Conservation (phyloP, 2,888 invertebrate genomes). For the Chrysolina oricalcia region DNA sequence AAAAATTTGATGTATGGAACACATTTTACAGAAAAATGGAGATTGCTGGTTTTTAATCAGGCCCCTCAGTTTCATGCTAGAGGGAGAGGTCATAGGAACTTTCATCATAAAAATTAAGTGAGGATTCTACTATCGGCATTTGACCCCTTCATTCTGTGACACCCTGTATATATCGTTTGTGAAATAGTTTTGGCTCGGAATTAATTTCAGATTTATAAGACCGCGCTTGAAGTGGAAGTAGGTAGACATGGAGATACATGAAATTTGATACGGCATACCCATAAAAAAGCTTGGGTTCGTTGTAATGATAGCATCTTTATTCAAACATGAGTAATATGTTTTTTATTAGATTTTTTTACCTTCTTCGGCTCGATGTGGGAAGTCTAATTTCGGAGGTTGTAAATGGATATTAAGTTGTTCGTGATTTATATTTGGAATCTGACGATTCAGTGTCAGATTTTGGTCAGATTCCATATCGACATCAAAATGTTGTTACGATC, state of each 20-base stretch:
- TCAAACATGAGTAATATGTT: conserved; percentile 29
- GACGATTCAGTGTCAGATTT: not conserved
- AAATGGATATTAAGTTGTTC: conserved; percentile 28
- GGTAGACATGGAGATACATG: conserved; percentile 27
- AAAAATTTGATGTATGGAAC: too few species aligned
- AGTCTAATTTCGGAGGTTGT: conserved; percentile 29
- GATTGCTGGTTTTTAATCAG: too few species aligned
- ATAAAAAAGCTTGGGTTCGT: conserved; percentile 16
- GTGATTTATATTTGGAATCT: conserved; percentile 16
- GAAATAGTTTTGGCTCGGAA: conserved; percentile 15
- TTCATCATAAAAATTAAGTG: too few species aligned
- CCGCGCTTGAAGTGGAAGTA: conserved; percentile 29
- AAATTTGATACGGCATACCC: conserved; percentile 26
- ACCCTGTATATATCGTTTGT: not conserved
- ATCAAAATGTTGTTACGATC: not conserved
- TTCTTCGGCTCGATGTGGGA: conserved; percentile 31
- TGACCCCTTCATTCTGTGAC: too few species aligned
- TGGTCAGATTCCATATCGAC: not conserved
- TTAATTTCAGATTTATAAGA: conserved; percentile 22
- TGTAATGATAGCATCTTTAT: conserved; percentile 34
- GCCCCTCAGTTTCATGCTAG: too few species aligned
- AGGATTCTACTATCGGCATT: too few species aligned
- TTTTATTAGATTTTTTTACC: conserved; percentile 31
- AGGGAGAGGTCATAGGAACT: too few species aligned
- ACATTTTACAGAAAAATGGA: too few species aligned